Evolutionary conservation across 2,888 invertebrate species (phyloP), one percentile per base, ranked within the genome.

Genomic region (Heliconius aoede): DNA sequence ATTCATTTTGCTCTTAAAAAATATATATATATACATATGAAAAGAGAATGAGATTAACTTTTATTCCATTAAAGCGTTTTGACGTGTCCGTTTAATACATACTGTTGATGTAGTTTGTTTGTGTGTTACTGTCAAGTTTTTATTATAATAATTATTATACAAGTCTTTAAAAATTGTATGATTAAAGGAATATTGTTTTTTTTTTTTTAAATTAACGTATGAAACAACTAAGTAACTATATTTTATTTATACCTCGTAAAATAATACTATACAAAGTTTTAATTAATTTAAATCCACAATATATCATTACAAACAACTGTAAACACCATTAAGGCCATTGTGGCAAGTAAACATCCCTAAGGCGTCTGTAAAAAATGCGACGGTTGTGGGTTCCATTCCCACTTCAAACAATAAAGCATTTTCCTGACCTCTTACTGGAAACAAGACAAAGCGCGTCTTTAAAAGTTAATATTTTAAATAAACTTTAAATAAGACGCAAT

Each of bases 161-260:
- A 65, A 65, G 65, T 64, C 65, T 65, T 65, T 65, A 65, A 65
- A 36, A 65, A 9, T 24, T 40, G 24, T 65, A 65, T 65, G 64
- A 64, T 65, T 65, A 65, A 65, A 65, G 36, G 36, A 36, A 65
- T 65, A 36, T 65, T 65, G 24, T 36, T 65, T n/a, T 36, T 24
- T n/a, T 36, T 24, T 69, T 28, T 2, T 9, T 24, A 51, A 46
- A 51, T 32, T 65, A 65, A 65, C 65, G 40, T 65, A 15, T 65
- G 24, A 40, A 65, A 32, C n/a, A 40, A 65, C 21, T 65, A 65
- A 36, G 40, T 65, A 65, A 65, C 65, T 65, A 65, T 65, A n/a
- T 65, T 36, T 24, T 65, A 36, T 65, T 65, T 65, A 65, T 36
- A 65, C 36, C 40, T 65, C 65, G 40, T 36, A 65, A 36, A 65